phyloP scores from a whole-genome alignment of 1,140 invertebrate species.

The Drosophila persimilis region DNA sequence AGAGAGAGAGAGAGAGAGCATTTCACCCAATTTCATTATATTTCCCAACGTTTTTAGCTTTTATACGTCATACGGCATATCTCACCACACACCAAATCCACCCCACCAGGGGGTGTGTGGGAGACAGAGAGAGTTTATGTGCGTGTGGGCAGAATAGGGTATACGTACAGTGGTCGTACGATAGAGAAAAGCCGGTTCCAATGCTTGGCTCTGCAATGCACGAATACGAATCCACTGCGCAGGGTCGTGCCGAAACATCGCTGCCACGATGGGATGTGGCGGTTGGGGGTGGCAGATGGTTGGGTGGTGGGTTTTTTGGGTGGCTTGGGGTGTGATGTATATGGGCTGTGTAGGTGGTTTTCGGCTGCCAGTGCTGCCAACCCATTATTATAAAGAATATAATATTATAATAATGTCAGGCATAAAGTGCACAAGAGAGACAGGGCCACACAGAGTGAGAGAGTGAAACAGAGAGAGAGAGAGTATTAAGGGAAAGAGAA shows the following conservation, averaged over 20 bases:
- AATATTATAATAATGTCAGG: conserved; percentile 81
- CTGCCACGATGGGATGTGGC: conserved; percentile 14
- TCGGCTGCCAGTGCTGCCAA: conserved; percentile 68
- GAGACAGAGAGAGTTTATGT: conserved; percentile 16
- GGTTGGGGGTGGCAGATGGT: conserved; percentile 3
- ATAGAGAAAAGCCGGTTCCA: conserved; percentile 48
- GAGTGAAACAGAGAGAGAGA: conserved; percentile 23
- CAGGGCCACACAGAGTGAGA: conserved; percentile 6
- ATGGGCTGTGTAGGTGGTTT: conserved; percentile 50
- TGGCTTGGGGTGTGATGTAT: conserved; percentile 20
- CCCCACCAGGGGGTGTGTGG: conserved; percentile 28
- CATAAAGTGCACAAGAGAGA: conserved; percentile 67
- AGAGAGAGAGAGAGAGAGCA: conserved; percentile 35
- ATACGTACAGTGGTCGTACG: conserved; percentile 1
- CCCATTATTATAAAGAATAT: conserved; percentile 81
- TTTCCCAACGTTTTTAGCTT: conserved; percentile 82
- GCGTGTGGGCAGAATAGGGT: conserved; percentile 20
- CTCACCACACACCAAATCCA: conserved; percentile 67
- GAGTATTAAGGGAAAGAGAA: conserved; percentile 3
- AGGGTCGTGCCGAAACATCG: conserved; percentile 42
- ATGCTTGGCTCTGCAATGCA: neutral
- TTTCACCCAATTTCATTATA: conserved; percentile 82
- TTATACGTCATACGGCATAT: conserved; percentile 82
- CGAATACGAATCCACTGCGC: conserved; percentile 40
- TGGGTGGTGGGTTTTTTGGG: conserved; percentile 26